Conservation (phyloP, 1,140 invertebrate genomes). For the Zaprionus nigranus region DNA sequence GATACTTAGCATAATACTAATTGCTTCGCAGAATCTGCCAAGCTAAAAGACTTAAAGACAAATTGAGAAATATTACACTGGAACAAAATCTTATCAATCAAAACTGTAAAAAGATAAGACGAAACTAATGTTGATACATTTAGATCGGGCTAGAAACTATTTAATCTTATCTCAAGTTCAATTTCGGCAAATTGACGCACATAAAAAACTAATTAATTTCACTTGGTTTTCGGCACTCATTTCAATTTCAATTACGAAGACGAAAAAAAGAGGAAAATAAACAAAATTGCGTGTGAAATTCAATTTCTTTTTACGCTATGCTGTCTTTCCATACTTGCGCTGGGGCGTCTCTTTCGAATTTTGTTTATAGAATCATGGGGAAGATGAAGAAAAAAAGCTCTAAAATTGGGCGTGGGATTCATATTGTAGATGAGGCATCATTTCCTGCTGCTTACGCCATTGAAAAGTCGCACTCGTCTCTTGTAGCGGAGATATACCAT, state of each 20-base stretch:
- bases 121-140: constrained; percentile 19
- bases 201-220: constrained; percentile 58
- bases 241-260: constrained; percentile 34
- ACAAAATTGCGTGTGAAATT: constrained; percentile 74
- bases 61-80: constrained; percentile 13
- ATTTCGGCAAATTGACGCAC: constrained; percentile 12
- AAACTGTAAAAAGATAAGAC: constrained; percentile 21
- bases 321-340: constrained; percentile 44
- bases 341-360: constrained; percentile 12
- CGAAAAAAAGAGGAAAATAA: constrained; percentile 52
- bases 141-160: neutral
- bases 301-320: constrained; percentile 33
- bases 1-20: constrained; percentile 54
- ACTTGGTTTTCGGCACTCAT: constrained; percentile 35
- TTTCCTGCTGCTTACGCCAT: constrained; percentile 77
- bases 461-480: constrained; percentile 26
- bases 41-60: neutral
- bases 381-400: constrained; percentile 52
- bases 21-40: constrained; percentile 38
- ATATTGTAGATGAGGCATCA: constrained; percentile 63
- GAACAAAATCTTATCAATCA: constrained; percentile 36
- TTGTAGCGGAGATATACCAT: neutral
- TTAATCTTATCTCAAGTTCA: constrained; percentile 35
- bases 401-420: constrained; percentile 57
- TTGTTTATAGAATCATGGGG: constrained; percentile 49